Evolutionary conservation across 2,888 invertebrate species (phyloP).

Genomic region (Dynastes tityus): DNA sequence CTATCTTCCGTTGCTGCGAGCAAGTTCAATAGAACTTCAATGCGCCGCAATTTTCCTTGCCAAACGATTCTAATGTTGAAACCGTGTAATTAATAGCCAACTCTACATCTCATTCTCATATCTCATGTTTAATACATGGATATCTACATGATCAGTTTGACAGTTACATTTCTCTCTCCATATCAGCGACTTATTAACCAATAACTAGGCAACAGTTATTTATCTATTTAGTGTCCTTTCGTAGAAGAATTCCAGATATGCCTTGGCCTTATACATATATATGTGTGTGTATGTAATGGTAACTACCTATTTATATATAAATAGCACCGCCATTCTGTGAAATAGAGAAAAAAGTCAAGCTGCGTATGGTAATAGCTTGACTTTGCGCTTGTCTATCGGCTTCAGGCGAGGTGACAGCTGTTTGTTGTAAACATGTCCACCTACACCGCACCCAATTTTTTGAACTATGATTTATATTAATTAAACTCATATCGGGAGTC

Average conservation of each 20-base stretch:
- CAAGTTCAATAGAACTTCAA: too few relatives aligned
- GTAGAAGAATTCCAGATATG: slow-evolving; percentile 2
- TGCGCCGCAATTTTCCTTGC: neutral
- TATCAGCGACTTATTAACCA: slow-evolving; percentile 1
- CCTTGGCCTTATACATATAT: neutral
- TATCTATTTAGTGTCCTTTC: slow-evolving; percentile 2
- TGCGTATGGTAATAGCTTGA: neutral
- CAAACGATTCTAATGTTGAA: too few relatives aligned
- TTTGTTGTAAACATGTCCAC: slow-evolving; percentile 1
- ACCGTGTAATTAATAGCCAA: too few relatives aligned
- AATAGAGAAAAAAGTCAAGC: neutral
- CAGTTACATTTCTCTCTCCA: slow-evolving; percentile 6
- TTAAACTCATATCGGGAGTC: neutral
- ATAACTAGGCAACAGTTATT: too few relatives aligned
- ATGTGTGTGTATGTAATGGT: neutral
- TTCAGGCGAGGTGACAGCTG: slow-evolving; percentile 4
- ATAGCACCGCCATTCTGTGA: too few relatives aligned
- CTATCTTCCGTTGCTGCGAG: neutral
- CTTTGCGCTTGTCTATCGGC: too few relatives aligned
- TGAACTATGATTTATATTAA: slow-evolving; percentile 8
- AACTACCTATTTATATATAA: neutral
- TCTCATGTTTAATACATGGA: too few relatives aligned
- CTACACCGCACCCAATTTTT: slow-evolving; percentile 14
- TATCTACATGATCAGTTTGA: neutral
- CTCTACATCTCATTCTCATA: too few relatives aligned